Conservation (phyloP, 2,888 invertebrate genomes). For the Byasa hedistus region DNA sequence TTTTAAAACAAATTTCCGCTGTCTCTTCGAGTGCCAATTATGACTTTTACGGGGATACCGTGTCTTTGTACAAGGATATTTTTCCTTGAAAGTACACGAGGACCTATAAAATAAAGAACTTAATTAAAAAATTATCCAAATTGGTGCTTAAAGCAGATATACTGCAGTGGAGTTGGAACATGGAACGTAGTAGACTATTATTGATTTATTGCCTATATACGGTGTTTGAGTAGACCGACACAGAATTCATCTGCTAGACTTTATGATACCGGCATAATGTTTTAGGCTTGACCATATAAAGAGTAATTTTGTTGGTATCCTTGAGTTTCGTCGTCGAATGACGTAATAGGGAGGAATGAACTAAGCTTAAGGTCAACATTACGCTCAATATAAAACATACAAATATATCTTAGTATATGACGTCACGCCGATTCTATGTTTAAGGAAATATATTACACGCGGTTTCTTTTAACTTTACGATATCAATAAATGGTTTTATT, state of each 20-base stretch:
- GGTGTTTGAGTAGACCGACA: neutral
- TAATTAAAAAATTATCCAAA: too few species aligned
- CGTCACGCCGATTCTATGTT: neutral
- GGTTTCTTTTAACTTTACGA: too few species aligned
- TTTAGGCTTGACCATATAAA: neutral
- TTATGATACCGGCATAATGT: neutral
- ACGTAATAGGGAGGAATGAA: neutral
- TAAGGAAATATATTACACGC: neutral
- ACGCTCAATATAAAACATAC: neutral
- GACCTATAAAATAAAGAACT: too few species aligned
- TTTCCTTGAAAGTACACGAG: too few species aligned
- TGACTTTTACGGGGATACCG: too few species aligned
- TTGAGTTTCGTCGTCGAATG: neutral
- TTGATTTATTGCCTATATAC: neutral
- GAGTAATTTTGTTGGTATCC: slow-evolving; percentile 1
- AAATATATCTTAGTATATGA: neutral
- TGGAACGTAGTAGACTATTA: neutral
- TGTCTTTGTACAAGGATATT: too few species aligned
- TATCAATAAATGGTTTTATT: too few species aligned
- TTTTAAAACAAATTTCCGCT: too few species aligned
- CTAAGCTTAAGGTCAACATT: slow-evolving; percentile 1
- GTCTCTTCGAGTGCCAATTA: too few species aligned
- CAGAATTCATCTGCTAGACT: neutral
- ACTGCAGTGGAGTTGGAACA: neutral
- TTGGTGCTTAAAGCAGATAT: too few species aligned